Base-by-base conservation (phyloP, 2,797 vertebrate genomes). In the Erpetoichthys calabaricus region DNA sequence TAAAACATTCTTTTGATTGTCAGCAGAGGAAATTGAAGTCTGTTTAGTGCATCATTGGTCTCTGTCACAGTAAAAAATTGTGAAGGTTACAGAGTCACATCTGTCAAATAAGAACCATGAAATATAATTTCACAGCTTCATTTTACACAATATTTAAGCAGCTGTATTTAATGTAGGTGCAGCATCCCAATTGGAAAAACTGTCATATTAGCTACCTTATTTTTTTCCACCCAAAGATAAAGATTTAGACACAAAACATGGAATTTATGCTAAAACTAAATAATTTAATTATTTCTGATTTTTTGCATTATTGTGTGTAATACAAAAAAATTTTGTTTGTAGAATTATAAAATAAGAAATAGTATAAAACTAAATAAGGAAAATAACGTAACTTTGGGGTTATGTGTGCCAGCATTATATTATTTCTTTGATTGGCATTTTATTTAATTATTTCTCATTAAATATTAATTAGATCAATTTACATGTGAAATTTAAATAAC, bases 21-120 rank as follows among this genome's bases (percentile, higher is more conserved):
- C 59, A 58, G 67, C 45, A 63, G 62, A 70, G 68, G 63, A 75
- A 80, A 73, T 69, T 5, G 63, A 59, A 59, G 67, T 70, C 63
- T 75, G 69, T 69, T 75, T 68, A 73, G 60, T 70, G 63, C 67
- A 77, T 77, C 67, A 70, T 65, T 74, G 73, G 68, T 45, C 65
- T 74, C 66, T 65, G 58, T 68, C 71, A 60, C 74, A 63, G 64
- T 77, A 74, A 70, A 67, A 65, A 64, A 67, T 71, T 67, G 62
- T 62, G 51, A 62, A 62, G 55, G 62, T 67, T 69, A 71, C 45
- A 44, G 46, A 62, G 68, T 59, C 75, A 75, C 81, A 82, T 90
- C 79, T 86, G 85, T 83, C 70, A 75, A 76, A 77, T 68, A 66
- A 68, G 69, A 77, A 71, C 72, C 69, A 65, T 78, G 74, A 78